phyloP scores from a whole-genome alignment of 1,140 invertebrate species.

The Platyura marginata region DNA sequence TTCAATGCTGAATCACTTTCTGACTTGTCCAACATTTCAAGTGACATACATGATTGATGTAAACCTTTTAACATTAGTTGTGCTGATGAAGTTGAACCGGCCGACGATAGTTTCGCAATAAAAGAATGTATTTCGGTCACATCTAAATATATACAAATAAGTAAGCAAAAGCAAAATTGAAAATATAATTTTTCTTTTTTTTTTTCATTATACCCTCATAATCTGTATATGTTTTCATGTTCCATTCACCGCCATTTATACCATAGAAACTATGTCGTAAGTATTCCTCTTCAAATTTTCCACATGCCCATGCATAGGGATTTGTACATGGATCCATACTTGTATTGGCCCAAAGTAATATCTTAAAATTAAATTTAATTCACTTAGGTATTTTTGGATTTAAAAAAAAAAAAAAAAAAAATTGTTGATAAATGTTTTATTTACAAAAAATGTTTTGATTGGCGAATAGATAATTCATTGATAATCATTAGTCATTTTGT shows the following conservation, averaged over 20 bases:
- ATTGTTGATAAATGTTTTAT: background rate
- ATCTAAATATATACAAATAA: background rate
- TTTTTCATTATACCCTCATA: slow-evolving; percentile 24
- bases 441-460: background rate
- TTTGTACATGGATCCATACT: slow-evolving; percentile 18
- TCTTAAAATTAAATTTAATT: slow-evolving; percentile 1
- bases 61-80: background rate
- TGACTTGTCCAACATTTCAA: background rate
- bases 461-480: background rate
- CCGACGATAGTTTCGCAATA: background rate
- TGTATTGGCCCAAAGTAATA: slow-evolving; percentile 20
- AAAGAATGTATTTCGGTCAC: background rate
- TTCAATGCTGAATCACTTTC: background rate
- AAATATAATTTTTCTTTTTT: too few species aligned
- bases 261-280: slow-evolving; percentile 17
- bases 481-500: too few species aligned
- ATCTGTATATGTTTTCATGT: slow-evolving; percentile 22
- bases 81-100: background rate
- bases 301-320: slow-evolving; percentile 22
- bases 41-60: background rate
- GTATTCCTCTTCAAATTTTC: slow-evolving; percentile 19
- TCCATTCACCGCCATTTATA: slow-evolving; percentile 22
- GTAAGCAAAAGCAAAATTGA: background rate
- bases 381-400: background rate
- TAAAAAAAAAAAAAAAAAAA: background rate